These are phyloP conservation scores for Ferdinandea cuprea DNA, from an alignment of 2,888 invertebrate genomes.

Conservation along the genomic window DNA sequence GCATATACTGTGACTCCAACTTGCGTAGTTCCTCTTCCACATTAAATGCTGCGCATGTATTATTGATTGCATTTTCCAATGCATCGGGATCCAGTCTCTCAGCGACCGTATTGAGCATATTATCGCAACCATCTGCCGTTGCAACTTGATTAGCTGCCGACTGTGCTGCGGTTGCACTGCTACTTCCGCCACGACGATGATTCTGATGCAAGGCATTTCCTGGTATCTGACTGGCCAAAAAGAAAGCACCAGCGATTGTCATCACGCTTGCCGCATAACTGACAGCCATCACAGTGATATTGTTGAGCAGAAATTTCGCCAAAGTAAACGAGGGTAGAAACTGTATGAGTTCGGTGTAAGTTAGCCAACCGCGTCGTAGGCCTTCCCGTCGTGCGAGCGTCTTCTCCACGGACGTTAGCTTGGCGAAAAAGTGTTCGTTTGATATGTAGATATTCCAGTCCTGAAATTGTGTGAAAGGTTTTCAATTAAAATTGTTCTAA, in stretches of 20 bases:
- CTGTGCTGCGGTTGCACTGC: conserved; percentile 34
- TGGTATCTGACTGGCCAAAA: conserved; percentile 84
- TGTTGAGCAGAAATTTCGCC: conserved; percentile 80
- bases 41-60: conserved; percentile 77
- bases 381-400: conserved; percentile 90
- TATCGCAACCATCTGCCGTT: conserved; percentile 50
- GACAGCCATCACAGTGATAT: conserved; percentile 80
- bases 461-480: conserved; percentile 80
- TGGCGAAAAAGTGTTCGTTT: conserved; percentile 89
- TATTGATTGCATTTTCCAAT: conserved; percentile 64
- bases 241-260: conserved; percentile 83
- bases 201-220: conserved; percentile 82
- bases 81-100: conserved; percentile 25
- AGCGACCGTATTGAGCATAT: conserved; percentile 53
- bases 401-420: conserved; percentile 88
- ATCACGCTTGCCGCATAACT: conserved; percentile 83
- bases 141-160: conserved; percentile 34
- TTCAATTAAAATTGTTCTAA: conserved; percentile 5
- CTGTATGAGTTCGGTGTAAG: conserved; percentile 90
- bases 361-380: conserved; percentile 89
- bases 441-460: conserved; percentile 94
- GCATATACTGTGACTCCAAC: conserved; percentile 79
- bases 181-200: conserved; percentile 57
- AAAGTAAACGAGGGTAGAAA: conserved; percentile 81
- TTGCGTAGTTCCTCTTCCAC: conserved; percentile 80